phyloP scores from a whole-genome alignment of 2,888 invertebrate species.

The Brenthis ino region DNA sequence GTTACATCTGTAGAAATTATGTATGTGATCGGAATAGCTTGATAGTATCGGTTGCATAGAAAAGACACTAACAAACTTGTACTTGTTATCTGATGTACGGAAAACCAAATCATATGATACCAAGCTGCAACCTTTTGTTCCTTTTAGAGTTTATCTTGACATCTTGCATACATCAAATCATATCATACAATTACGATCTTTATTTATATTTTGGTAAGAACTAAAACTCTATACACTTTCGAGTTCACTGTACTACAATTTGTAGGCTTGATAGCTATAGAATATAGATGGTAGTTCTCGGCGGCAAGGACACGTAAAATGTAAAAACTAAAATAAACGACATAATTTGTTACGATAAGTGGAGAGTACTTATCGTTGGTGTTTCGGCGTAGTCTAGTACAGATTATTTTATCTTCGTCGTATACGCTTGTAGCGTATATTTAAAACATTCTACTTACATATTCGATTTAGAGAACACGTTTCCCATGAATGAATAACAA shows the following conservation, averaged over 20 bases:
- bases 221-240: constrained; percentile 12
- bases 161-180: constrained; percentile 37
- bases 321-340: constrained; percentile 32
- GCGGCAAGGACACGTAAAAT: constrained; percentile 60
- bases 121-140: constrained; percentile 56
- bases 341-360: constrained; percentile 54
- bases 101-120: constrained; percentile 57
- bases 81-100: constrained; percentile 52
- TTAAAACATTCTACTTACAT: constrained; percentile 13
- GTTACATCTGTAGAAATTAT: constrained; percentile 77
- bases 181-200: constrained; percentile 24
- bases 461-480: constrained; percentile 20
- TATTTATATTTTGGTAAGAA: constrained; percentile 8
- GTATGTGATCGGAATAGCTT: constrained; percentile 63
- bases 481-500: constrained; percentile 19
- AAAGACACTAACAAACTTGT: constrained; percentile 52
- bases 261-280: constrained; percentile 68
- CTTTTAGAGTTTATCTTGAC: constrained; percentile 53
- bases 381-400: constrained; percentile 30
- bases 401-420: constrained; percentile 29
- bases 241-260: constrained; percentile 53
- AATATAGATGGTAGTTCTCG: constrained; percentile 71
- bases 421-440: constrained; percentile 13
- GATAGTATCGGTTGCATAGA: constrained; percentile 56
- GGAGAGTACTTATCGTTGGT: constrained; percentile 33